These are phyloP conservation scores for Nipponacmea schrenckii DNA, from an alignment of 2,888 invertebrate species.

Conservation along the genomic window DNA sequence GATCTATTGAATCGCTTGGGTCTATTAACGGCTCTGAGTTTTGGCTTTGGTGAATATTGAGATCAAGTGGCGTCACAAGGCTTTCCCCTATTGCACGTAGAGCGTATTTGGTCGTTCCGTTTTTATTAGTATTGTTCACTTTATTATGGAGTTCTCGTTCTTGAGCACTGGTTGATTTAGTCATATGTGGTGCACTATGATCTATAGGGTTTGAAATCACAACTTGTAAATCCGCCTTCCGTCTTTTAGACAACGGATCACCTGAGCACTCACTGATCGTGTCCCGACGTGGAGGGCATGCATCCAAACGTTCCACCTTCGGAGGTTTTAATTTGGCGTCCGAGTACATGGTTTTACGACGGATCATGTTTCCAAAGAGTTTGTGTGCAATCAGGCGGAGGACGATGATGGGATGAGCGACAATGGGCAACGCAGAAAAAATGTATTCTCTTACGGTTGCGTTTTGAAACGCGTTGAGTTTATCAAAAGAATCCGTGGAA, in stretches of 20 bases:
- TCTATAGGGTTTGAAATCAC: slow-evolving; percentile 38
- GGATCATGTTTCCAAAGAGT: slow-evolving; percentile 71
- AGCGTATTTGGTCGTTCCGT: slow-evolving; percentile 55
- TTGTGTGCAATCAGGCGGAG: slow-evolving; percentile 72
- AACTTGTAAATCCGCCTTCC: slow-evolving; percentile 42
- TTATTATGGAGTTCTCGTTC: background rate
- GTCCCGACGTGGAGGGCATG: slow-evolving; percentile 49
- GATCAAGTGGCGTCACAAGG: slow-evolving; percentile 61
- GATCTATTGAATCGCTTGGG: slow-evolving; percentile 16
- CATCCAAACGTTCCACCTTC: slow-evolving; percentile 48
- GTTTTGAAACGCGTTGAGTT: slow-evolving; percentile 45
- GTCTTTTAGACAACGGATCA: slow-evolving; percentile 25
- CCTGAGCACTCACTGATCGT: slow-evolving; percentile 19
- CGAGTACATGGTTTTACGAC: slow-evolving; percentile 65
- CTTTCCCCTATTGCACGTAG: slow-evolving; percentile 63
- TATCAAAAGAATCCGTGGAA: slow-evolving; percentile 54
- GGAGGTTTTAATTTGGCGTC: slow-evolving; percentile 46
- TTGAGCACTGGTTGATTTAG: background rate
- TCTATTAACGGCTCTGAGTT: slow-evolving; percentile 16
- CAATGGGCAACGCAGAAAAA: slow-evolving; percentile 69
- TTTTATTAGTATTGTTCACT: slow-evolving; percentile 32
- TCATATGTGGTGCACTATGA: slow-evolving; percentile 4
- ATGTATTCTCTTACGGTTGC: slow-evolving; percentile 59
- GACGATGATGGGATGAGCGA: slow-evolving; percentile 72
- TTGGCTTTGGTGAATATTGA: slow-evolving; percentile 39